phyloP scores from a whole-genome alignment of 2,888 invertebrate genomes.

The Drosophila borborema region DNA sequence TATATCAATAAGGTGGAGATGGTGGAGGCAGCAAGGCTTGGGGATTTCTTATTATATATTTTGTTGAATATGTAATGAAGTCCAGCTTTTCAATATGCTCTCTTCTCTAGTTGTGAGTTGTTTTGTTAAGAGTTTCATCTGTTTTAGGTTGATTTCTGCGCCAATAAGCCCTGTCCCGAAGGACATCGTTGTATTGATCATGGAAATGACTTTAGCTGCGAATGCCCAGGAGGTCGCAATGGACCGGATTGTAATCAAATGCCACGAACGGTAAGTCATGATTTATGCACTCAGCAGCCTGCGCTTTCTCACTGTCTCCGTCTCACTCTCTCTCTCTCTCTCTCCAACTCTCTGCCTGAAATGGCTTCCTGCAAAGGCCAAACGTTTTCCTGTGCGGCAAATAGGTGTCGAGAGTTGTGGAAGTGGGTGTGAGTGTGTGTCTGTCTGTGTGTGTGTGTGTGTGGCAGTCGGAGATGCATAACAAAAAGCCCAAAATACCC shows the following conservation, averaged over 20 bases:
- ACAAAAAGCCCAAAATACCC: conserved; percentile 60
- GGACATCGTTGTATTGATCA: conserved; percentile 90
- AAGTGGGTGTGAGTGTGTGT: conserved; percentile 6
- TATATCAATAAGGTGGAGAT: conserved; percentile 22
- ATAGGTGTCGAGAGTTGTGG: neutral
- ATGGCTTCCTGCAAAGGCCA: conserved; percentile 41
- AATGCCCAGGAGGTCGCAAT: conserved; percentile 90
- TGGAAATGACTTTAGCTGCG: conserved; percentile 91
- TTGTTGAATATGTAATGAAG: conserved; percentile 77
- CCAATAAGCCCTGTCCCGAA: conserved; percentile 89
- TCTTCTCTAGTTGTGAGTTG: conserved; percentile 28
- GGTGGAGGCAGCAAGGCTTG: neutral
- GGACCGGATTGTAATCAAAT: conserved; percentile 90
- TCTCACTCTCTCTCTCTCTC: no score
- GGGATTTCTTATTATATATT: conserved; percentile 14
- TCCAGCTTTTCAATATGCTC: conserved; percentile 48
- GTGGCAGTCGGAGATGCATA: conserved; percentile 41
- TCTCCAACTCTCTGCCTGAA: neutral
- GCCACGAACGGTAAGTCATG: conserved; percentile 88
- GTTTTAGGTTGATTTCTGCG: conserved; percentile 88
- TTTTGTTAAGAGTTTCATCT: conserved; percentile 17
- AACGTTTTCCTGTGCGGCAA: conserved; percentile 12
- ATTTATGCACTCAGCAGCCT: conserved; percentile 77
- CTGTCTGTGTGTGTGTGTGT: conserved; percentile 8
- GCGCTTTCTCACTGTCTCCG: conserved; percentile 7